Conservation (phyloP, 2,888 invertebrate genomes). For the Athalia circularis region DNA sequence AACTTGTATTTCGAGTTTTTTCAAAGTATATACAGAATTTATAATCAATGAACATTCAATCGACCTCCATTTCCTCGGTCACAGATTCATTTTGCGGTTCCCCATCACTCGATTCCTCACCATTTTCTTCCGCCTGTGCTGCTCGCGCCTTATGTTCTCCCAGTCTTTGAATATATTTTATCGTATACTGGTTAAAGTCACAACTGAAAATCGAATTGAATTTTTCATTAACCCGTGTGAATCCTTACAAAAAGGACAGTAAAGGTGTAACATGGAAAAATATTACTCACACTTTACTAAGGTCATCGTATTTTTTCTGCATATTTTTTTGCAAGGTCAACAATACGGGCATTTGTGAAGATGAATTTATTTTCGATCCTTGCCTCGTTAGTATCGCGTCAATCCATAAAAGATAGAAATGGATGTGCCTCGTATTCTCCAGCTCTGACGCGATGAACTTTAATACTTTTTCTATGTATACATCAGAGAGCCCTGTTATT, state of each 20-base stretch:
- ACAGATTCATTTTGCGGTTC: slow-evolving; percentile 66
- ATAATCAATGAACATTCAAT: slow-evolving; percentile 26
- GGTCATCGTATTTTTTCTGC: slow-evolving; percentile 85
- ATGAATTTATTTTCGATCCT: slow-evolving; percentile 76
- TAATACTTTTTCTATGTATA: slow-evolving; percentile 86
- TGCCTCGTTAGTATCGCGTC: slow-evolving; percentile 81
- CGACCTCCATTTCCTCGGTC: slow-evolving; percentile 62
- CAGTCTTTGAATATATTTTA: slow-evolving; percentile 81
- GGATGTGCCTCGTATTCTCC: slow-evolving; percentile 88
- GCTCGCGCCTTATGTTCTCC: slow-evolving; percentile 72
- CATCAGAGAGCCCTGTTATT: slow-evolving; percentile 81
- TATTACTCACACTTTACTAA: slow-evolving; percentile 87
- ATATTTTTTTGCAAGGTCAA: slow-evolving; percentile 87
- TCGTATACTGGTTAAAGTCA: slow-evolving; percentile 92
- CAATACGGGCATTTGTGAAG: slow-evolving; percentile 81
- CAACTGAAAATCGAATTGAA: slow-evolving; percentile 79
- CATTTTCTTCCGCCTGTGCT: slow-evolving; percentile 57
- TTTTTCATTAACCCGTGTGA: background rate
- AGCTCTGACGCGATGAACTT: slow-evolving; percentile 83
- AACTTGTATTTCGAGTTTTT: background rate
- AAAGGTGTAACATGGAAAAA: slow-evolving; percentile 44
- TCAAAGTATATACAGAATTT: slow-evolving; percentile 38
- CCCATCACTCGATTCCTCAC: slow-evolving; percentile 49
- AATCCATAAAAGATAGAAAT: slow-evolving; percentile 92
- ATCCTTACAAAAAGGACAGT: slow-evolving; percentile 32